Conservation (phyloP, 2,113 vertebrate species). For the Equus quagga region DNA sequence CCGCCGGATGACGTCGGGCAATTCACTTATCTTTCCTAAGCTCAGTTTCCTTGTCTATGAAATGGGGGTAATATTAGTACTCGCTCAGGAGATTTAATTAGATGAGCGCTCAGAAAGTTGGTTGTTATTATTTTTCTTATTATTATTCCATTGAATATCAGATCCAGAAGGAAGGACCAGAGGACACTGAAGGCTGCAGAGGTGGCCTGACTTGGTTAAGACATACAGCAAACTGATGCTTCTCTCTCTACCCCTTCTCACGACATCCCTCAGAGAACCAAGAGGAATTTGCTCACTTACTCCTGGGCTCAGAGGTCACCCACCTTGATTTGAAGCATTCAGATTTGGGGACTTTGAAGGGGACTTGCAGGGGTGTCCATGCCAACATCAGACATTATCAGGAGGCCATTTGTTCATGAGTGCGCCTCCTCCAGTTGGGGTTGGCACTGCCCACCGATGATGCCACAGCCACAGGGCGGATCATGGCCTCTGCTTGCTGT, state of each 20-base stretch:
- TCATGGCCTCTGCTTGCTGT: not conserved
- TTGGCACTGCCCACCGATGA: not conserved
- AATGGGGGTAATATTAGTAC: not conserved
- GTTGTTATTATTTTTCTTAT: not conserved
- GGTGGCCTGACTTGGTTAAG: not conserved
- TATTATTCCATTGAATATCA: not conserved
- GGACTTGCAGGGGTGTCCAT: not conserved
- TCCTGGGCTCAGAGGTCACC: not conserved
- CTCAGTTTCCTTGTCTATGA: not conserved
- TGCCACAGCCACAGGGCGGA: not conserved
- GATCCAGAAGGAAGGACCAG: not conserved
- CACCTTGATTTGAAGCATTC: slow-evolving; percentile 17
- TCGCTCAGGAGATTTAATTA: not conserved
- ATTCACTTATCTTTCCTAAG: not conserved
- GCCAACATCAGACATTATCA: not conserved
- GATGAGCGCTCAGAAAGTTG: not conserved
- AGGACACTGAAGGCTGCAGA: not conserved
- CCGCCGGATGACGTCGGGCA: not conserved
- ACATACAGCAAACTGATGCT: not conserved
- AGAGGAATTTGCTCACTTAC: not conserved
- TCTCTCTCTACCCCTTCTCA: not conserved
- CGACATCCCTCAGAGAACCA: not conserved
- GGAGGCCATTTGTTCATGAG: not conserved
- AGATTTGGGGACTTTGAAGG: not conserved
- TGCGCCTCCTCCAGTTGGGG: not conserved